Evolutionary conservation across 2,113 vertebrate species (phyloP).

Genomic region (Chiloscyllium plagiosum): DNA sequence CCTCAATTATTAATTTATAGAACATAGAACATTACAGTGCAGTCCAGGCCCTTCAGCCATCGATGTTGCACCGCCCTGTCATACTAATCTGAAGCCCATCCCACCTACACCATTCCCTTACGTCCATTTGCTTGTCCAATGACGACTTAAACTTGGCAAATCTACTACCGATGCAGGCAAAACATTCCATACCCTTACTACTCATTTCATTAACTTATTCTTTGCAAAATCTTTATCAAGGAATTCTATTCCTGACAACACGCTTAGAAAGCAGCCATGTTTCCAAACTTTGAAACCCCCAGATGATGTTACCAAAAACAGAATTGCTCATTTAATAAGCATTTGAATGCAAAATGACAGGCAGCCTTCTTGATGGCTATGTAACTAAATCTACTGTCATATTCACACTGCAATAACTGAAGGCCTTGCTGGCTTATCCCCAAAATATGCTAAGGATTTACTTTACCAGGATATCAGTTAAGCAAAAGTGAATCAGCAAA

Average conservation of each 20-base stretch:
- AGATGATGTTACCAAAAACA: neutral
- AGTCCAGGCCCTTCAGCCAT: no score
- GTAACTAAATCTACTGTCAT: neutral
- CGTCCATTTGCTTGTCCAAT: no score
- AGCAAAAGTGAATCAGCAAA: neutral
- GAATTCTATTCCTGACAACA: neutral
- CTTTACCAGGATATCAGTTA: neutral
- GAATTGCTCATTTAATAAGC: neutral
- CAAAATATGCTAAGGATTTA: neutral
- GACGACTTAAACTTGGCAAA: no score
- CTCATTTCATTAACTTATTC: no score
- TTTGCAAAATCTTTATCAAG: neutral
- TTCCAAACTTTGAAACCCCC: neutral
- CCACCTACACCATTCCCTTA: no score
- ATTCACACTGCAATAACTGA: neutral
- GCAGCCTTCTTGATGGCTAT: neutral
- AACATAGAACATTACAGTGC: neutral
- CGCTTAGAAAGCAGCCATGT: neutral
- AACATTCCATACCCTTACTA: no score
- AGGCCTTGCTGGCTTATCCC: neutral
- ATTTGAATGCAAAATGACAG: neutral
- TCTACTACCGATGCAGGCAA: no score
- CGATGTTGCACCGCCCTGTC: no score
- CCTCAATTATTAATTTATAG: neutral
- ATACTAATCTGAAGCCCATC: no score